Evolutionary conservation across 2,113 vertebrate species (phyloP).

Genomic region (Sander lucioperca): DNA sequence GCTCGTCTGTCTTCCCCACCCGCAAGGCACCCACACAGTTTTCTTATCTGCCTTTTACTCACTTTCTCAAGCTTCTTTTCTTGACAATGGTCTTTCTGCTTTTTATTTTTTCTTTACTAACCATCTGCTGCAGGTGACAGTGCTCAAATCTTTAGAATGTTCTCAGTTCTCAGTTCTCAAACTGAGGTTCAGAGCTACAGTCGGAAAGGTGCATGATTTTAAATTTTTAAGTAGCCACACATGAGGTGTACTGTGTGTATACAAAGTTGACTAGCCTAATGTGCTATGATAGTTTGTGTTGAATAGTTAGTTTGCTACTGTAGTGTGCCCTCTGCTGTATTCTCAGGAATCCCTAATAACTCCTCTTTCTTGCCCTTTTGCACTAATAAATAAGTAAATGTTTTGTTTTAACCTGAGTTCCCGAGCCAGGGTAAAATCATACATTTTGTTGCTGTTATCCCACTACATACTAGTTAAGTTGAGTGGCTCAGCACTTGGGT

Average conservation of each 20-base stretch:
- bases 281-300: conserved; percentile 42
- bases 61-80: conserved; percentile 61
- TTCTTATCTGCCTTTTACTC: conserved; percentile 38
- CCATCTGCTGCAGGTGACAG: conserved; percentile 78
- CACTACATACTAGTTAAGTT: background rate
- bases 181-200: conserved; percentile 74
- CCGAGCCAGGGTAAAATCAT: background rate
- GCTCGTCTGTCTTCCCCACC: conserved; percentile 28
- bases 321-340: conserved; percentile 38
- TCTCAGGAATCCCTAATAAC: conserved; percentile 27
- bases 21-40: conserved; percentile 18
- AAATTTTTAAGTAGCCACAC: conserved; percentile 50
- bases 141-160: conserved; percentile 77
- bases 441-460: background rate
- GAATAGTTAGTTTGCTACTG: conserved; percentile 51
- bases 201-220: conserved; percentile 81
- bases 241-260: conserved; percentile 41
- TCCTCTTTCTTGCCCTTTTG: conserved; percentile 4
- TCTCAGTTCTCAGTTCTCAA: conserved; percentile 75
- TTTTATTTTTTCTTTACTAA: conserved; percentile 71
- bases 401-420: background rate
- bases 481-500: background rate
- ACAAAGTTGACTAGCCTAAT: conserved; percentile 46
- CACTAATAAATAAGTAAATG: background rate
- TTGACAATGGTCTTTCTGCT: conserved; percentile 50